Evolutionary conservation across 2,113 vertebrate species (phyloP).

Genomic region (Micromys minutus): DNA sequence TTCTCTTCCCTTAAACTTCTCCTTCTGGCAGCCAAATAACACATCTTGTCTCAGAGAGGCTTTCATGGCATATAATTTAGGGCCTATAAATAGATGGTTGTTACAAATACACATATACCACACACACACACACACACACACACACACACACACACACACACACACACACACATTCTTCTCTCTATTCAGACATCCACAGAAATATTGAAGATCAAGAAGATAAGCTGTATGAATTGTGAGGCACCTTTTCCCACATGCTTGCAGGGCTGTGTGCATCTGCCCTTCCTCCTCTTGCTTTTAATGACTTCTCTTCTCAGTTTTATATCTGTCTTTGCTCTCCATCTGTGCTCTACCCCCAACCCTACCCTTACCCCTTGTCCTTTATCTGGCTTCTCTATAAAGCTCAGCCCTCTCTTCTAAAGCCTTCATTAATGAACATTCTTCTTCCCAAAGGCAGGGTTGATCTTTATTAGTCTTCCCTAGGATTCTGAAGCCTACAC

Average conservation of each 20-base stretch:
- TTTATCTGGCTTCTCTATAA: background rate
- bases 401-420: background rate
- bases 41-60: constrained; percentile 85
- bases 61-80: constrained; percentile 86
- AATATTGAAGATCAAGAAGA: constrained; percentile 74
- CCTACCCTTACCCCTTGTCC: background rate
- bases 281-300: background rate
- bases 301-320: constrained; percentile 41
- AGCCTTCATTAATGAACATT: background rate
- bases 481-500: constrained; percentile 22
- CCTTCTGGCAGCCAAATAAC: constrained; percentile 86
- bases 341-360: background rate
- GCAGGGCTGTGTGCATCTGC: constrained; percentile 32
- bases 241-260: constrained; percentile 39
- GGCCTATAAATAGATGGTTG: constrained; percentile 87
- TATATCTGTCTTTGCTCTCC: constrained; percentile 20
- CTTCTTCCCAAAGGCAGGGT: background rate
- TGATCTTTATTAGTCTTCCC: background rate
- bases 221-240: background rate
- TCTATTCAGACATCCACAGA: constrained; percentile 81
- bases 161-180: constrained; percentile 72
- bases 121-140: constrained; percentile 58
- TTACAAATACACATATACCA: constrained; percentile 77
- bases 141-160: constrained; percentile 48
- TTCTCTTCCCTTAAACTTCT: constrained; percentile 71